Evolutionary conservation across 1,140 invertebrate genomes (phyloP), one percentile per base, ranked within the genome.

Genomic region (Venturia canescens): DNA sequence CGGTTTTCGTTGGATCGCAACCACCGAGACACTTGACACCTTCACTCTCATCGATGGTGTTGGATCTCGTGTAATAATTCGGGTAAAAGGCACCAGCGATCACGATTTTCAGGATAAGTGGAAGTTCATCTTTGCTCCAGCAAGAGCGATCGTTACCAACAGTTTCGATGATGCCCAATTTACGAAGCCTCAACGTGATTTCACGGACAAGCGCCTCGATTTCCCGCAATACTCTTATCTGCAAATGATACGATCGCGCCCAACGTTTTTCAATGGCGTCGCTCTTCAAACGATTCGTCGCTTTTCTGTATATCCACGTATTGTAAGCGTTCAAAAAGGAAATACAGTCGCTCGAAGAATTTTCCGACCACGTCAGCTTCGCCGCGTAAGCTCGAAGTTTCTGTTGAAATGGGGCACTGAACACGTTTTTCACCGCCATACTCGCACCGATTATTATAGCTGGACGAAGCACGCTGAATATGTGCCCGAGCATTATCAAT

Each of bases 381-480:
- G 94, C 95, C 86, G 94, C 94, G 90, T 96, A 98, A 0, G 96
- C 94, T 67, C 95, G 93, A 9, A 97, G 86, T 75, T 94, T 92
- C 81, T 95, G 93, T 80, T 94, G 91, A 88, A 96, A 97, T 0
- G 95, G 95, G 79, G 92, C 94, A 50, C 93, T 94, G 88, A 98
- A 98, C 57, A 98, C 92, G 85, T 95, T 96, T 85, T 96, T 97
- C 1, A 96, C 92, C 2, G 95, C 95, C 91, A 98, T 93, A 11
- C 96, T 95, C 80, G 97, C 96, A 83, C 96, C 97, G 88, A 99
- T 98, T 75, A 98, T 96, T 44, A 99, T 94, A 13, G 95, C 92
- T 82, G 98, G 98, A 31, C 97, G 94, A 0, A 99, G 88, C 50
- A 97, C 93, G 78, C 96, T 97, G 87, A 97, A 99, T 18, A 97